These are phyloP conservation scores for Papilio polytes DNA, from an alignment of 1,140 invertebrate genomes.

Conservation along the genomic window DNA sequence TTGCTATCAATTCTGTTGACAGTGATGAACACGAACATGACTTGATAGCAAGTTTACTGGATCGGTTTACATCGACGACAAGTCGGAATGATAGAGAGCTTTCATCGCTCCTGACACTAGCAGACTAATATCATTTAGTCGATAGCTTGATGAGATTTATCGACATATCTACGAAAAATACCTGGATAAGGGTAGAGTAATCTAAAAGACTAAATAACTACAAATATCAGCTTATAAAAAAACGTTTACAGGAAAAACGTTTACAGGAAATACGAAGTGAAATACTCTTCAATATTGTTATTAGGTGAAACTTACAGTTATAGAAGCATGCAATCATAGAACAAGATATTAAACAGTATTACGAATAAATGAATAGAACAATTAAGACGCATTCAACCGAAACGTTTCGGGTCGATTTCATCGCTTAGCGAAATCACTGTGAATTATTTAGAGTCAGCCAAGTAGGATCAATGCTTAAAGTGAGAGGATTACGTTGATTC, in stretches of 20 bases:
- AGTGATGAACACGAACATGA: constrained; percentile 19
- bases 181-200: not conserved
- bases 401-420: constrained; percentile 41
- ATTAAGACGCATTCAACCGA: constrained; percentile 16
- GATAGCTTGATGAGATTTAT: not conserved
- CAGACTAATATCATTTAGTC: constrained; percentile 7
- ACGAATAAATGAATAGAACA: constrained; percentile 15
- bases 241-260: too few relatives aligned
- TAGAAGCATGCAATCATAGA: not conserved
- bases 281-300: not conserved
- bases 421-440: constrained; percentile 37
- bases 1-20: not conserved
- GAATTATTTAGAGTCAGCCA: constrained; percentile 43
- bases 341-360: not conserved
- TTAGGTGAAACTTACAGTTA: not conserved
- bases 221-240: not conserved
- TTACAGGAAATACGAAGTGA: not conserved
- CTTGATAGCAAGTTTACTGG: constrained; percentile 14
- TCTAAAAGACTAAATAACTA: not conserved
- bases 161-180: not conserved
- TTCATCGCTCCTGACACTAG: constrained; percentile 13
- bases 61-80: constrained; percentile 16
- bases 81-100: constrained; percentile 4
- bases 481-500: constrained; percentile 29
- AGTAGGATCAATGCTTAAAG: constrained; percentile 39